phyloP scores from a whole-genome alignment of 2,113 vertebrate species.

The Myiopsitta monachus region DNA sequence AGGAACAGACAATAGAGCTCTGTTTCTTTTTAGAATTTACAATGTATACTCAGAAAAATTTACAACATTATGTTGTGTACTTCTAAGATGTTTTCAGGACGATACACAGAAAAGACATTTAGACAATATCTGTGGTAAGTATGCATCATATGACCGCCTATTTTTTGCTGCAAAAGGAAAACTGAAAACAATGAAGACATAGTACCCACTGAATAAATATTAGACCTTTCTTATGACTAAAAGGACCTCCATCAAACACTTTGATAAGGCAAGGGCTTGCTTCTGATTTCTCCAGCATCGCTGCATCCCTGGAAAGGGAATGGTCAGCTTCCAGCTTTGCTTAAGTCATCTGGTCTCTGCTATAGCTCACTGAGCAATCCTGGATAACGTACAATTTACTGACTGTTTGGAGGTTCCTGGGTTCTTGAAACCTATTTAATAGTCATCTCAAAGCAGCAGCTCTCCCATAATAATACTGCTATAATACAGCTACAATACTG shows the following conservation, averaged over 20 bases:
- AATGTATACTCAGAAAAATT: neutral
- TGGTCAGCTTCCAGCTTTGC: neutral
- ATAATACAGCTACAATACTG: constrained; percentile 51
- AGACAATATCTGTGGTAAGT: neutral
- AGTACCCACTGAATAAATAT: neutral
- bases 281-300: neutral
- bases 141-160: neutral
- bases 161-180: neutral
- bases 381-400: constrained; percentile 44
- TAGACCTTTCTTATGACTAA: neutral
- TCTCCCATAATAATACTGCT: constrained; percentile 56
- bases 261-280: constrained; percentile 6
- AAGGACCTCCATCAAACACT: neutral
- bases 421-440: constrained; percentile 38
- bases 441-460: constrained; percentile 45
- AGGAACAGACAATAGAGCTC: neutral
- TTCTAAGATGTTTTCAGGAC: neutral
- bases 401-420: constrained; percentile 22
- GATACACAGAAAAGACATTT: neutral
- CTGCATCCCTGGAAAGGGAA: neutral
- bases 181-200: neutral
- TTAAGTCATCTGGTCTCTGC: neutral
- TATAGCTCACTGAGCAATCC: constrained; percentile 18
- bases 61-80: neutral
- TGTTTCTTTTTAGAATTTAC: neutral